Evolutionary conservation across 2,888 invertebrate species (phyloP), one percentile per base, ranked within the genome.

Genomic region (Invenusta paracnida): DNA sequence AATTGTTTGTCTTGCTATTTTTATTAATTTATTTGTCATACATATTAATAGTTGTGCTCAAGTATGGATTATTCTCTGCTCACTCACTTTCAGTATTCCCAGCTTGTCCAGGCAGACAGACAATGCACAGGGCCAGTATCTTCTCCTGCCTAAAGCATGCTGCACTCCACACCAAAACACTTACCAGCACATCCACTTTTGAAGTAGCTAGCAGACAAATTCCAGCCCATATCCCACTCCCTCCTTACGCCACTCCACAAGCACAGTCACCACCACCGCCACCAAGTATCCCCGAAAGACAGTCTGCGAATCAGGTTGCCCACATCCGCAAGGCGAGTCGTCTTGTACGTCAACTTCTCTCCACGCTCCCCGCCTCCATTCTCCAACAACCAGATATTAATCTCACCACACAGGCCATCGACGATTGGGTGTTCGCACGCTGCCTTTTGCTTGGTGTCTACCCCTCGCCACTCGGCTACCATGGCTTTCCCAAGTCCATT

Each of bases 331-430:
- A n/a, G 23, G 73, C 73, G 2, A 13, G 73, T 23, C 73, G 27
- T 13, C 11, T 73, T 13, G 73, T 73, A 5, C 73, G 73, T 23
- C 5, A 73, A 5, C 5, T 73, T 23, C 27, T 73, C 23, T 73
- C 73, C 17, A 5, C 5, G 23, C 73, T 73, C 17, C 17, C 17
- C 73, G 17, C 23, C 2, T 11, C 17, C 5, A 5, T 48, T 11
- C 73, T 73, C 73, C 48, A 11, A 5, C 48, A 82, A 29, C 30
- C 48, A 2, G 96, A 96, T 67, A 92, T 94, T 85, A n/a, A n/a
- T n/a, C n/a, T n/a, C n/a, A 95, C 95, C 82, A 96, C 97, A 82
- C 96, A 97, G 91, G 94, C 94, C 86, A 93, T 97, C 84, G 96
- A 97, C 92, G 92, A 92, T 82, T 92, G 94, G 88, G 94, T 95